A percentile compares a stretch with the other conserved stretches of the same genome.
Evolutionary conservation across 2,888 invertebrate species (phyloP).

Genomic region (Tenthredo scrophulariae): DNA sequence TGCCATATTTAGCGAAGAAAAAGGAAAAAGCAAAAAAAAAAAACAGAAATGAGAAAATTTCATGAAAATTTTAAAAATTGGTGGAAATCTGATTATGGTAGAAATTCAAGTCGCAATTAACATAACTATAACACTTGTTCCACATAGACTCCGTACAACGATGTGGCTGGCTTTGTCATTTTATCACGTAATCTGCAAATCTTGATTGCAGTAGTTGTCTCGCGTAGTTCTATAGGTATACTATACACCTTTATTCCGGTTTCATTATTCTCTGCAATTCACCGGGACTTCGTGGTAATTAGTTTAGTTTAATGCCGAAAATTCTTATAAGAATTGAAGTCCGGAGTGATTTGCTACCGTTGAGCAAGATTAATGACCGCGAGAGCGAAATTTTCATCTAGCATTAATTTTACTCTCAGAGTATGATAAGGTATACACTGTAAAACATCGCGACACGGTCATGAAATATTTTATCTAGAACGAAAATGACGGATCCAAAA

Average conservation of each 20-base stretch:
- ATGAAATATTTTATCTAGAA: neutral
- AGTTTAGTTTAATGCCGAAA: constrained; percentile 30
- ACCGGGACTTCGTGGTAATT: constrained; percentile 5
- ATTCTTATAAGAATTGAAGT: constrained; percentile 24
- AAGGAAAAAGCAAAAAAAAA: neutral
- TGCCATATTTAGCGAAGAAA: neutral
- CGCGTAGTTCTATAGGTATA: neutral
- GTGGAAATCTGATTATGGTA: neutral
- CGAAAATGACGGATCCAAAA: neutral
- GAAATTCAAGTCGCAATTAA: neutral
- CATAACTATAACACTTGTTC: neutral
- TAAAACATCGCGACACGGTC: neutral
- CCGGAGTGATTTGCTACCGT: neutral
- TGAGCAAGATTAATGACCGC: neutral
- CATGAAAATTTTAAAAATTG: neutral
- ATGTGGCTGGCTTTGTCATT: constrained; percentile 23
- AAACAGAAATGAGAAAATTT: neutral
- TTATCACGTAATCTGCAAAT: constrained; percentile 27
- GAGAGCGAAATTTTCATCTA: neutral
- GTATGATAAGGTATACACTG: neutral
- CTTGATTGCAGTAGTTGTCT: constrained; percentile 39
- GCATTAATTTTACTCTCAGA: neutral
- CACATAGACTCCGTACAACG: neutral
- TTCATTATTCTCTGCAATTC: constrained; percentile 18
- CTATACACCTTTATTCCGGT: neutral